Percentiles rank a stretch among this genome's conserved stretches.
These are phyloP conservation scores for Portunus trituberculatus DNA, from an alignment of 1,140 invertebrate genomes.

Conservation along the genomic window DNA sequence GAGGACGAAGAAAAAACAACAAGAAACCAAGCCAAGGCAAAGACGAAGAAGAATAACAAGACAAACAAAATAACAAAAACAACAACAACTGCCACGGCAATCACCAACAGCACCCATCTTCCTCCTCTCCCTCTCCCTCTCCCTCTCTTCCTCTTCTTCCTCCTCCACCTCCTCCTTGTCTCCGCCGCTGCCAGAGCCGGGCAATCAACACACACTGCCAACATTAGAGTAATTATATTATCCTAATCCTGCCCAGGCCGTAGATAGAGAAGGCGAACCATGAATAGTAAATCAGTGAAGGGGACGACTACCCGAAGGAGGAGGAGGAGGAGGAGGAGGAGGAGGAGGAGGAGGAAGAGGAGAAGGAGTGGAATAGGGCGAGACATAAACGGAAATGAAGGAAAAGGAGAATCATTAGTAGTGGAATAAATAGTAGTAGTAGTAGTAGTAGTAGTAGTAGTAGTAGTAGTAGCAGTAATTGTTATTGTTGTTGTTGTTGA, in stretches of 20 bases:
- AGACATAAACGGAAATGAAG: neutral
- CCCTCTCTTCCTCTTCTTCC: neutral
- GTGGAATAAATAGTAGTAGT: neutral
- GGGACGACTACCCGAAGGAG: neutral
- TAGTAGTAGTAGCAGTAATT: no score
- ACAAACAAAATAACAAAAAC: no score
- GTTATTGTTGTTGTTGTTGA: no score
- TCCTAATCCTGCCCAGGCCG: neutral
- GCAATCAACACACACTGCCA: conserved; percentile 10
- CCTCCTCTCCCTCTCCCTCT: neutral
- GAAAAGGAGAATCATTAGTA: neutral
- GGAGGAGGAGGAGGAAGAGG: neutral
- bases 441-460: no score
- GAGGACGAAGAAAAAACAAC: no score
- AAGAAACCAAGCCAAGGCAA: no score
- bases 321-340: neutral
- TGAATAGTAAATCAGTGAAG: neutral
- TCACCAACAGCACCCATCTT: neutral
- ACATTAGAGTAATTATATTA: conserved; percentile 17
- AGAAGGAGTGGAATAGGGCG: neutral
- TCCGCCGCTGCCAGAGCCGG: neutral
- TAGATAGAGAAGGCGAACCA: neutral
- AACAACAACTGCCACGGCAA: no score
- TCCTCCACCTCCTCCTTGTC: neutral
- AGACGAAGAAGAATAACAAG: no score